These are phyloP conservation scores for Gymnothorax reevesii DNA, from an alignment of 2,797 vertebrate species.

Conservation along the genomic window DNA sequence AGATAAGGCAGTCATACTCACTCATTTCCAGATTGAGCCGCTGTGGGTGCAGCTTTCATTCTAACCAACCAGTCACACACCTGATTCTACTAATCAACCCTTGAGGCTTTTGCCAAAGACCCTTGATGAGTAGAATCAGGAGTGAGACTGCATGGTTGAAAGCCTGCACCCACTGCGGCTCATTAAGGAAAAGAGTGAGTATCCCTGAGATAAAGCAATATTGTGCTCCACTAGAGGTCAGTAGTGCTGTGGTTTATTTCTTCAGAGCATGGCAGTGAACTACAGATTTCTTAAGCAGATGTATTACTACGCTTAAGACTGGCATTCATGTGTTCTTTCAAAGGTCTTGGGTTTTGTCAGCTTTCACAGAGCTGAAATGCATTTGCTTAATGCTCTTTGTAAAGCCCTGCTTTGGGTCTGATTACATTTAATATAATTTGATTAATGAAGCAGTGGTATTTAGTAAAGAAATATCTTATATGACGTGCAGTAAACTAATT, in stretches of 20 bases:
- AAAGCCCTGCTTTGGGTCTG: conserved; percentile 12
- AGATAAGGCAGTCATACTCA: conserved; percentile 26
- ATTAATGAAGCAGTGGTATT: neutral
- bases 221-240: conserved; percentile 67
- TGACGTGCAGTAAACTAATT: neutral
- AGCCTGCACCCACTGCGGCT: no score
- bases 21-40: no score
- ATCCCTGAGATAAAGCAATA: conserved; percentile 7
- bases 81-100: no score
- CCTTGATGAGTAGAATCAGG: no score
- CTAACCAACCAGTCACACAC: no score
- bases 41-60: no score
- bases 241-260: conserved; percentile 45
- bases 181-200: no score
- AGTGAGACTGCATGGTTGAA: no score
- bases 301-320: conserved; percentile 46
- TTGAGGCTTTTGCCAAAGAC: no score
- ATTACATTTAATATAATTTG: neutral
- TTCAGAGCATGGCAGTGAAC: conserved; percentile 19
- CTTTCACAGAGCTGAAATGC: conserved; percentile 22
- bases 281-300: conserved; percentile 49
- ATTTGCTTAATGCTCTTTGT: conserved; percentile 20
- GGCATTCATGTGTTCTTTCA: conserved; percentile 35
- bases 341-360: conserved; percentile 14
- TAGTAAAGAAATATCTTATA: neutral